Evolutionary conservation across 2,888 invertebrate species (phyloP), one percentile per base, ranked within the genome.

Genomic region (Hirtodrosophila duncani): DNA sequence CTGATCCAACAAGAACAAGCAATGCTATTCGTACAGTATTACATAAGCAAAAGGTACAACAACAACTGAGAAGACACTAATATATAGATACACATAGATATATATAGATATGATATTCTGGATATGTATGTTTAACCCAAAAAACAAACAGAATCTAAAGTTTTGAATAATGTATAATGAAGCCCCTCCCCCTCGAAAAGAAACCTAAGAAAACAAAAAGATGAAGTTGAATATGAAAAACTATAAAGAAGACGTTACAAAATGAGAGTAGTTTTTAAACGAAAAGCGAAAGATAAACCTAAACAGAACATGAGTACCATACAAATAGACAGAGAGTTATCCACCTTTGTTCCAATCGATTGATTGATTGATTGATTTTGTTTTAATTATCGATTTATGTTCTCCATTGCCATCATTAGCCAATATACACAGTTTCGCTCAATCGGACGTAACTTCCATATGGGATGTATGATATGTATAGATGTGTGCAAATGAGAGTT

Each of bases 11-110:
- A 49, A n/a, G n/a, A 44, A 50, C 63, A 56, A 64, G 39, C 43
- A 50, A 48, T 58, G 63, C 57, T 46, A 64, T 58, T 53, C 42
- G 52, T 48, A 63, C 58, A 80, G 72, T 63, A 61, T 67, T 77
- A 63, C 52, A 8, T 49, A 45, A 62, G n/a, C n/a, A n/a, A 14
- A 55, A 43, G 66, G 56, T 56, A 61, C 57, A 65, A 69, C 44
- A 50, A 44, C 43, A 39, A 45, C 24, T 43, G 50, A 8, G 30
- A 62, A 51, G 9, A 48, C 37, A 30, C 21, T 45, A 16, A 27
- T 23, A 51, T 13, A 49, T 21, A 49, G 18, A 34, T 30, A 53
- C 16, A 58, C 39, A 41, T 18, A 52, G 20, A 43, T 20, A 48
- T 6, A 56, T 31, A 55, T 41, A 61, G 50, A 60, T 26, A 34